Conservation (phyloP, 2,113 vertebrate species). For the Dicaeum eximium region DNA sequence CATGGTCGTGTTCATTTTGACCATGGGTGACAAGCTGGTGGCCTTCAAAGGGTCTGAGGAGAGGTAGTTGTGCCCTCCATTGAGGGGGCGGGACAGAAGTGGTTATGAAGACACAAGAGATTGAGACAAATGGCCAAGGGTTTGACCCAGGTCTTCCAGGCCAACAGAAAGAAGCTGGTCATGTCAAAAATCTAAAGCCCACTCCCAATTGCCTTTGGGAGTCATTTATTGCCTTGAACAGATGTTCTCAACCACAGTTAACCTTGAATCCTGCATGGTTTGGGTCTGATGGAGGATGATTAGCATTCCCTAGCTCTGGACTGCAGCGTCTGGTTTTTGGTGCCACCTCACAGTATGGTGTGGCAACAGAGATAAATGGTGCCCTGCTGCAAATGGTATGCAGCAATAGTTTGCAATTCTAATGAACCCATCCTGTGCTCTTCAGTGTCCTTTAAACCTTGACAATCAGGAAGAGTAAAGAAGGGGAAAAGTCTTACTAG, state of each 20-base stretch:
- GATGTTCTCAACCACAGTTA: not conserved
- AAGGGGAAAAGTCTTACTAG: not conserved
- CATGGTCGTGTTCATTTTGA: rapidly evolving
- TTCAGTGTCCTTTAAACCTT: constrained; percentile 39
- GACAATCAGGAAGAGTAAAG: not conserved
- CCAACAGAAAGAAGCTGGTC: not conserved
- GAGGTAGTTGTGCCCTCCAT: not conserved
- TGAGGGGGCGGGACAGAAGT: not conserved
- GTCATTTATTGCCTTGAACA: not conserved
- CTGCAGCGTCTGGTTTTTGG: not conserved
- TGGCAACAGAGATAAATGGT: constrained; percentile 30
- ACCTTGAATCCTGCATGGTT: not conserved
- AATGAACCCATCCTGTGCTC: constrained; percentile 32
- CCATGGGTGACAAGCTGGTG: not conserved
- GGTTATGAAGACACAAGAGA: not conserved
- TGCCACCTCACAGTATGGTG: constrained; percentile 34
- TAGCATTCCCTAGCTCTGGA: not conserved
- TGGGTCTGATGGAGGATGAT: not conserved
- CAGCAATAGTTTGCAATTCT: constrained; percentile 3
- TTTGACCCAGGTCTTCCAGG: not conserved
- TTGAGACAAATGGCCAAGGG: not conserved
- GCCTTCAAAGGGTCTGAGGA: not conserved
- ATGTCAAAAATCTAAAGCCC: not conserved
- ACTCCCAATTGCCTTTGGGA: not conserved
- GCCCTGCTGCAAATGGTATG: not conserved